Percentiles rank a stretch among this genome's conserved stretches.
These are phyloP conservation scores for Pteromalus puparum DNA, from an alignment of 1,140 invertebrate genomes.

Conservation along the genomic window DNA sequence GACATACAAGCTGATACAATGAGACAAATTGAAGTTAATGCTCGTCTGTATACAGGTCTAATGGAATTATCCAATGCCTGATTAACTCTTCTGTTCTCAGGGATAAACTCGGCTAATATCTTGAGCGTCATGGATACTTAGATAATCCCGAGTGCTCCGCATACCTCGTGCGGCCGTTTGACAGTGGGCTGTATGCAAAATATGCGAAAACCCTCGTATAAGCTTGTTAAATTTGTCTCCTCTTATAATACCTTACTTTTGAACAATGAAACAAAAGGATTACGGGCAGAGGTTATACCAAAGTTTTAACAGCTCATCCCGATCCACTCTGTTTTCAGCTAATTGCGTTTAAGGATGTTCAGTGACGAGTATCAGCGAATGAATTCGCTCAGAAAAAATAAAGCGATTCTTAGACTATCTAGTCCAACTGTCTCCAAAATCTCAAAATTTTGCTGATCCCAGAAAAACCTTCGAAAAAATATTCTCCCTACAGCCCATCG, in stretches of 20 bases:
- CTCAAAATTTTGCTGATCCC: background rate
- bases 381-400: background rate
- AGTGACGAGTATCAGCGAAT: background rate
- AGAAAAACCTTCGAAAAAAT: background rate
- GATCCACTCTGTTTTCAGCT: background rate
- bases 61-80: constrained; percentile 36
- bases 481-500: background rate
- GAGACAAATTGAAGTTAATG: constrained; percentile 31
- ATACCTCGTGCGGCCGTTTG: constrained; percentile 18
- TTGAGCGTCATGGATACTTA: constrained; percentile 43
- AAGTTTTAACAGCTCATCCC: background rate
- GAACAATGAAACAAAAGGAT: background rate
- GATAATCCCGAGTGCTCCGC: constrained; percentile 20
- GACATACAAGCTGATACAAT: background rate
- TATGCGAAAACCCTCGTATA: constrained; percentile 37
- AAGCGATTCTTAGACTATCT: background rate
- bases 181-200: constrained; percentile 3
- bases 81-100: constrained; percentile 33
- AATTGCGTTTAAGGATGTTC: background rate
- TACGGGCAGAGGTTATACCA: background rate
- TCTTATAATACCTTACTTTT: constrained; percentile 12
- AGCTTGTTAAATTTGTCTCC: constrained; percentile 46
- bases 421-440: background rate
- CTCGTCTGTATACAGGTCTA: background rate
- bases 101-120: constrained; percentile 31